phyloP scores from a whole-genome alignment of 2,797 vertebrate species.

The Cuculus canorus region DNA sequence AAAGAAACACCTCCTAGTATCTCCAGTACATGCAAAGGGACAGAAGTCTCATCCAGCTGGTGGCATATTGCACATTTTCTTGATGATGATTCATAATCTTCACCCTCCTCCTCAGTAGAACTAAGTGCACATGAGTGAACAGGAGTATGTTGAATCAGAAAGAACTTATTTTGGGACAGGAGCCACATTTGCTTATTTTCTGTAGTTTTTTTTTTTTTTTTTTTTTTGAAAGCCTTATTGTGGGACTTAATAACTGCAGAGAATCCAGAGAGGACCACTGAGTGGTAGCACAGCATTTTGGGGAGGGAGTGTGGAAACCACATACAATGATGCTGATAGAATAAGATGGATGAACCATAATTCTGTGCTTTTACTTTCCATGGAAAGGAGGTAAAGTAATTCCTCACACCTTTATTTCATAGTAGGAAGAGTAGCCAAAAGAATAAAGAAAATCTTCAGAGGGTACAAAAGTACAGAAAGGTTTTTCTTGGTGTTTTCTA shows the following conservation, averaged over 20 bases:
- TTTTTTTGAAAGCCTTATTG: neutral
- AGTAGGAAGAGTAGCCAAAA: neutral
- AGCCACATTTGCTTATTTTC: neutral
- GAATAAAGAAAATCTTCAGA: neutral
- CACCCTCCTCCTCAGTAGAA: neutral
- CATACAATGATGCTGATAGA: neutral
- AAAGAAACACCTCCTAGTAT: neutral
- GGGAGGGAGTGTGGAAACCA: neutral
- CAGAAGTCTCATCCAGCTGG: neutral
- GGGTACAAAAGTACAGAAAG: neutral
- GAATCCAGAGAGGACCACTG: neutral
- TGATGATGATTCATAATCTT: neutral
- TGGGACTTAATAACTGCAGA: neutral
- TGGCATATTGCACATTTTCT: neutral
- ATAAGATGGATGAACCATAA: neutral
- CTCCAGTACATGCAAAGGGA: neutral
- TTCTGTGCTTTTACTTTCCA: neutral
- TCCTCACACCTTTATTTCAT: neutral
- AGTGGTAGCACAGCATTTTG: neutral
- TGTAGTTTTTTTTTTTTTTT: too few relatives aligned
- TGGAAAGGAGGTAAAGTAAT: neutral
- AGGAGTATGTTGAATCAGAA: neutral
- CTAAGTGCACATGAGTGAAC: neutral
- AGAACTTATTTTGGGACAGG: neutral
- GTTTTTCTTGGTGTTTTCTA: neutral